Evolutionary conservation across 2,888 invertebrate species (phyloP).

Genomic region (Lottia gigantea): DNA sequence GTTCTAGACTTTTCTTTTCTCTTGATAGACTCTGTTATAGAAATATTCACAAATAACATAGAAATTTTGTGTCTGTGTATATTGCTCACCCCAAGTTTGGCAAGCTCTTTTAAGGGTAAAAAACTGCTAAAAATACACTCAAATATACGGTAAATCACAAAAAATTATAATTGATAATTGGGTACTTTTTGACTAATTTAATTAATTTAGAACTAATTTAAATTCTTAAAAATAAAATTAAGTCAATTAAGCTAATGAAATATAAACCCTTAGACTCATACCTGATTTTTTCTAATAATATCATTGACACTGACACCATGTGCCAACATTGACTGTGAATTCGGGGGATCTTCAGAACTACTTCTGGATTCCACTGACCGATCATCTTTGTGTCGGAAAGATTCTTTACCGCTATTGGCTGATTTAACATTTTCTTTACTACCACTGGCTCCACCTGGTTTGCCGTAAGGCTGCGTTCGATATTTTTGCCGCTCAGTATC

Average conservation of each 20-base stretch:
- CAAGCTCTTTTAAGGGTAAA: no score
- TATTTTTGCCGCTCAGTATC: conserved; percentile 43
- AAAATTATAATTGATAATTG: no score
- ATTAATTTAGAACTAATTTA: no score
- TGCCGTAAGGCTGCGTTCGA: conserved; percentile 29
- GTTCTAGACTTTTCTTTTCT: conserved; percentile 45
- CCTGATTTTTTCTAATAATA: conserved; percentile 58
- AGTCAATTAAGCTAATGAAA: no score
- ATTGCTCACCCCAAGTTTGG: no score
- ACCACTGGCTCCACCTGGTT: conserved; percentile 32
- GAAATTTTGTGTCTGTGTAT: not conserved
- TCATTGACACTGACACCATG: conserved; percentile 47
- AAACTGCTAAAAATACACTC: no score
- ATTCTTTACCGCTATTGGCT: not conserved
- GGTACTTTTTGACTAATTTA: no score
- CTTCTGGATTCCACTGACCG: conserved; percentile 16
- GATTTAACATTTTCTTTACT: conserved; percentile 23
- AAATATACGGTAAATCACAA: no score
- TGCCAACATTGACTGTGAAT: conserved; percentile 41
- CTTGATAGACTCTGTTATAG: conserved; percentile 44
- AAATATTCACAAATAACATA: not conserved
- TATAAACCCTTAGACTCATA: conserved; percentile 19
- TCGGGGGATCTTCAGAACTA: conserved; percentile 10
- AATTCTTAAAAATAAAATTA: no score
- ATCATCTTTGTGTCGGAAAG: conserved; percentile 9